Evolutionary conservation across 2,113 vertebrate species (phyloP), one percentile per base, ranked within the genome.

Genomic region (Triplophysa rosa): DNA sequence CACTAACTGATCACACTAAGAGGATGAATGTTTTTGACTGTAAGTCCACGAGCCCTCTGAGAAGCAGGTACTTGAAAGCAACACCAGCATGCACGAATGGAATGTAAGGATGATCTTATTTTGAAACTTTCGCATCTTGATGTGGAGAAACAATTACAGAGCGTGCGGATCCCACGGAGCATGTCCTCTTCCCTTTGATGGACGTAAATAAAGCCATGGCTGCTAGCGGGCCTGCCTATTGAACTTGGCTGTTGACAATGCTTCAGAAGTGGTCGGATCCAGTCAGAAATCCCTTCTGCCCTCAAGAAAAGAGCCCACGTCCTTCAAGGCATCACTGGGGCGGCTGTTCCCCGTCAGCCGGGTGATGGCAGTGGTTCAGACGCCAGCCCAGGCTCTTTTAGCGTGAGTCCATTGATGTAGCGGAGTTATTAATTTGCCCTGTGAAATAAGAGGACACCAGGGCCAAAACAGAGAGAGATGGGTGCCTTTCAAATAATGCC

Each of bases 401-500:
- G 67, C 21, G 16, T 59, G 76, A 88, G n/a, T 73, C 87, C 88
- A 91, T 90, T 93, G 93, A 93, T 92, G 90, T 93, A 90, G 89
- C 90, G 86, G 83, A 93, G 92, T 94, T 93, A 93, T 94, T 93
- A 91, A 94, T 94, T 93, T 93, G 90, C 90, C 89, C 88, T 79
- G 85, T 87, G 86, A 92, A 93, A 92, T 94, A 91, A 93, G 91
- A 94, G 92, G 88, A 90, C 87, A 82, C 69, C 37, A 66, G 82
- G 88, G 87, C 87, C 86, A 90, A 88, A 90, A 92, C 87, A 91
- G 85, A 90, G 61, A 87, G 84, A 91, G 89, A 92, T 92, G 91
- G 87, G 89, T 90, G 92, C 90, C 90, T 91, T 91, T 89, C 86
- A 88, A 86, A 89, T 84, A 90, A 90, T 87, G 86, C 86, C 85